phyloP scores from a whole-genome alignment of 1,140 invertebrate species.

The Cherax destructor region DNA sequence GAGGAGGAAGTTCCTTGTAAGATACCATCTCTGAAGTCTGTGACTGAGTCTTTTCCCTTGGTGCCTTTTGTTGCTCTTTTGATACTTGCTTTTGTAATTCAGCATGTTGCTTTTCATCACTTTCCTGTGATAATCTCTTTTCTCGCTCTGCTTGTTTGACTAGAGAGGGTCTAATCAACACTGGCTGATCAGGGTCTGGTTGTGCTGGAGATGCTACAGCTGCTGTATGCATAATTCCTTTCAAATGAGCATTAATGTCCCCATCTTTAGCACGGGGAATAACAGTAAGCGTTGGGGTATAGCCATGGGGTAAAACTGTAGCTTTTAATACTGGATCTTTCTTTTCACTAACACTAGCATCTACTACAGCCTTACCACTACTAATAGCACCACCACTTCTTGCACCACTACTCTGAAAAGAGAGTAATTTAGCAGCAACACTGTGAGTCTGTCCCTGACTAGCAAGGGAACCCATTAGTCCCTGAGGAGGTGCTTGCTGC shows the following conservation, averaged over 20 bases:
- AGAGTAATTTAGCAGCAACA: slow-evolving; percentile 58
- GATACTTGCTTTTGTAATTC: slow-evolving; percentile 55
- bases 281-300: slow-evolving; percentile 64
- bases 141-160: slow-evolving; percentile 62
- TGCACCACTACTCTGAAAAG: slow-evolving; percentile 66
- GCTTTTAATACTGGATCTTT: slow-evolving; percentile 48
- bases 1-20: slow-evolving; percentile 67
- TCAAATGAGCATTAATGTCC: slow-evolving; percentile 66
- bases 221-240: slow-evolving; percentile 64
- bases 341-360: slow-evolving; percentile 51
- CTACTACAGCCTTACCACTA: slow-evolving; percentile 37
- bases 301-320: slow-evolving; percentile 40
- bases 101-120: slow-evolving; percentile 55
- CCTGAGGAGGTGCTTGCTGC: slow-evolving; percentile 66
- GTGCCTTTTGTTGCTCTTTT: slow-evolving; percentile 42
- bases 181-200: slow-evolving; percentile 51
- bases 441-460: slow-evolving; percentile 53
- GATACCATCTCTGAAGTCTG: slow-evolving; percentile 55
- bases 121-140: slow-evolving; percentile 62
- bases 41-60: slow-evolving; percentile 27
- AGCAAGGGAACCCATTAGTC: slow-evolving; percentile 47
- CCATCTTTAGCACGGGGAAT: slow-evolving; percentile 59
- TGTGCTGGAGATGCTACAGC: slow-evolving; percentile 49
- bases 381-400: slow-evolving; percentile 51
- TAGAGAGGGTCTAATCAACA: slow-evolving; percentile 51